A percentile compares a stretch with the other conserved stretches of the same genome.
Conservation (phyloP, 2,888 invertebrate species). For the Agonopterix heracliana region DNA sequence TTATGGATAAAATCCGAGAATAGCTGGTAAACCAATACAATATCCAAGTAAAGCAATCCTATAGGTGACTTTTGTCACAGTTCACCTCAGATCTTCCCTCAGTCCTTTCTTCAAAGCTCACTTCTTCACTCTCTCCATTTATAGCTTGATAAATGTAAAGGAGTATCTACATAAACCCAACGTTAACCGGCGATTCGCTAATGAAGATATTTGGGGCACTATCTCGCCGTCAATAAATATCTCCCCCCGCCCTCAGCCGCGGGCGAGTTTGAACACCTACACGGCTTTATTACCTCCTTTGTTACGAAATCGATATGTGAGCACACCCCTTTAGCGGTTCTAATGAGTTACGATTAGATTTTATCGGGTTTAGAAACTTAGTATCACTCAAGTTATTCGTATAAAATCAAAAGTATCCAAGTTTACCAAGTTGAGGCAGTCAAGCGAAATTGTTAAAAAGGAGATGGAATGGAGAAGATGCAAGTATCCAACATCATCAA, state of each 20-base stretch:
- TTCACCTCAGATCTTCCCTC: no score
- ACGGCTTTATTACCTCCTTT: slow-evolving; percentile 27
- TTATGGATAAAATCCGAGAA: no score
- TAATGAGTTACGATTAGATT: slow-evolving; percentile 15
- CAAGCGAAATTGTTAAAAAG: no score
- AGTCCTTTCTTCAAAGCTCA: no score
- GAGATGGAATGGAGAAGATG: no score
- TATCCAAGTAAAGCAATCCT: no score
- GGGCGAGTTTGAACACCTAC: not conserved
- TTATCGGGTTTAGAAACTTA: slow-evolving; percentile 17
- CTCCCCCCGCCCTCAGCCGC: slow-evolving; percentile 12
- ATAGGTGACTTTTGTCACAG: no score
- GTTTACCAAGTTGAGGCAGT: no score
- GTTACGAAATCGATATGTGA: slow-evolving; percentile 46
- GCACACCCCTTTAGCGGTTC: slow-evolving; percentile 25
- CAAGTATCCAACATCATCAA: no score
- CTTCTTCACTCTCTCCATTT: no score
- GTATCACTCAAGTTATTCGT: not conserved
- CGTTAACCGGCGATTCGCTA: slow-evolving; percentile 14
- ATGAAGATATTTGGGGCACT: slow-evolving; percentile 15
- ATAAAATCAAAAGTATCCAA: no score
- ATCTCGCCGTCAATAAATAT: slow-evolving; percentile 9
- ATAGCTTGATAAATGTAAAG: not conserved
- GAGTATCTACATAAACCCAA: slow-evolving; percentile 27
- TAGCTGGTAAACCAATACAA: no score